Percentiles rank a stretch among this genome's conserved stretches.
phyloP scores from a whole-genome alignment of 2,888 invertebrate genomes.

The Drosophila parthenogenetica region DNA sequence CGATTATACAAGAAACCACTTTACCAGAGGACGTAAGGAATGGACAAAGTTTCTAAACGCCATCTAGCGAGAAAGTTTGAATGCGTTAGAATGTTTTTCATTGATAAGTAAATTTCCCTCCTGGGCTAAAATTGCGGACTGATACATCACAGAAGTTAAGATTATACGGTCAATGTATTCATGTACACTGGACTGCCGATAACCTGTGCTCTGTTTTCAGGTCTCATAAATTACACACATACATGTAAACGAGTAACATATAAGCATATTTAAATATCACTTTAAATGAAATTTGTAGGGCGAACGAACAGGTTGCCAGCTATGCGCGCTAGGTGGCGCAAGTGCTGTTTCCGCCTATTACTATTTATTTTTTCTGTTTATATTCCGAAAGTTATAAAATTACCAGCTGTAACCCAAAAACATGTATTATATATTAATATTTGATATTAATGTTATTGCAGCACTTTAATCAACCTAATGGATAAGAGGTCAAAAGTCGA shows the following conservation, averaged over 20 bases:
- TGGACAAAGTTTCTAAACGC: not conserved
- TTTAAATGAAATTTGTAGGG: not conserved
- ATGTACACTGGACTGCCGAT: not conserved
- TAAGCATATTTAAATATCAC: not conserved
- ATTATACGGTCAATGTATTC: not conserved
- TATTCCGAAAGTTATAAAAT: not conserved
- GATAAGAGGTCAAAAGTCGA: not conserved
- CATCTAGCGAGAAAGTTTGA: not conserved
- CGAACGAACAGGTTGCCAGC: not conserved
- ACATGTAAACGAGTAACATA: not conserved
- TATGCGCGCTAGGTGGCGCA: not conserved
- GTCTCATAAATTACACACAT: not conserved
- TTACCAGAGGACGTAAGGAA: no score
- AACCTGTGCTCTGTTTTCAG: constrained; percentile 1
- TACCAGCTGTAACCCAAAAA: no score
- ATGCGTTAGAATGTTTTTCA: not conserved
- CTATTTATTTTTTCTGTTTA: not conserved
- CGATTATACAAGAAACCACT: no score
- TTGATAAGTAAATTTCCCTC: not conserved
- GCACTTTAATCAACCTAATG: constrained; percentile 14
- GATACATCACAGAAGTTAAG: not conserved
- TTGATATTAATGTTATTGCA: not conserved
- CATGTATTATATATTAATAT: no score
- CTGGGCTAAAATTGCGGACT: not conserved
- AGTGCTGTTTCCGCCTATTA: not conserved